phyloP scores from a whole-genome alignment of 2,113 vertebrate species.

The Sturnus vulgaris region DNA sequence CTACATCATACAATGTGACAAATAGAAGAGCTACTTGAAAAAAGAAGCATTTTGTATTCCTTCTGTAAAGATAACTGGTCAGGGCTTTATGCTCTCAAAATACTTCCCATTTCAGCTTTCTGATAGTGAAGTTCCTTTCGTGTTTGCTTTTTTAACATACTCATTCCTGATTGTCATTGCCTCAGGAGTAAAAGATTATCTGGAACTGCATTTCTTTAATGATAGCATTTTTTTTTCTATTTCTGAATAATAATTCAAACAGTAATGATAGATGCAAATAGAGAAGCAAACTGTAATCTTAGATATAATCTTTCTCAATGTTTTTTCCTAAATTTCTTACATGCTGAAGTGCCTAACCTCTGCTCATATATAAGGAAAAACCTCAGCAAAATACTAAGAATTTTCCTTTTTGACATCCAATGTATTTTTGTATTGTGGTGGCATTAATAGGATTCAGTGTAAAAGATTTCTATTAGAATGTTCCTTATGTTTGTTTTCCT shows the following conservation, averaged over 20 bases:
- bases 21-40: neutral
- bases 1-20: neutral
- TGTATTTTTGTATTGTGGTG: neutral
- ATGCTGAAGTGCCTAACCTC: neutral
- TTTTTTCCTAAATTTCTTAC: neutral
- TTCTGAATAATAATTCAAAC: neutral
- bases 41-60: neutral
- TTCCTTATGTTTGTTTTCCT: neutral
- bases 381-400: neutral
- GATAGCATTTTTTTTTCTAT: neutral
- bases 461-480: neutral
- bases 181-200: neutral
- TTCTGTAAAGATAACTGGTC: fast-evolving
- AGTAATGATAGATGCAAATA: neutral
- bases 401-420: neutral
- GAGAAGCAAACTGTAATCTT: neutral
- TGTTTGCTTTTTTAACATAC: neutral
- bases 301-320: neutral
- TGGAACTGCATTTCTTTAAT: neutral
- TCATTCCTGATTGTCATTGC: neutral
- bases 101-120: neutral
- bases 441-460: neutral
- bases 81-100: neutral
- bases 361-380: neutral
- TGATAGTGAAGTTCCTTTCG: neutral